Evolutionary conservation across 2,113 vertebrate species (phyloP).

Genomic region (Rhynchomys soricoides): DNA sequence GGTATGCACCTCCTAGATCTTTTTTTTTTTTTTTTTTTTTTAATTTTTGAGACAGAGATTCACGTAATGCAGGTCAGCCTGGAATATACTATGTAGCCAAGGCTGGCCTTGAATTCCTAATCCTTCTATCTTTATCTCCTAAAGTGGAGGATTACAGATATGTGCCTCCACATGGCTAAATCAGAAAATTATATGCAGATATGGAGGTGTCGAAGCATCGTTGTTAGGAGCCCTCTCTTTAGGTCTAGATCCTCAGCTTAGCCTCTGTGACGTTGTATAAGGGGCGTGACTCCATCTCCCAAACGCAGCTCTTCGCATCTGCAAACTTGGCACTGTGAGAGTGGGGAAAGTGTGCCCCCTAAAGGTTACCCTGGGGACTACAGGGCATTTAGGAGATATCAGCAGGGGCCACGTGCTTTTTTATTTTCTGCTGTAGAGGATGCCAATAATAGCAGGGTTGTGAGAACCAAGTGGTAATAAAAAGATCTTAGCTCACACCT

Average conservation of each 20-base stretch:
- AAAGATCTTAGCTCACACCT: neutral
- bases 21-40: neutral
- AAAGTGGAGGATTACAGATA: neutral
- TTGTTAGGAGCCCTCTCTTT: neutral
- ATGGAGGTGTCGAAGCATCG: neutral
- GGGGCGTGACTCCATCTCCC: neutral
- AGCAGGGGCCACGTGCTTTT: neutral
- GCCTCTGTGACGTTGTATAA: neutral
- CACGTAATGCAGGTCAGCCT: neutral
- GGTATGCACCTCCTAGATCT: neutral
- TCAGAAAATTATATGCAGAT: neutral
- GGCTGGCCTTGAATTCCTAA: neutral
- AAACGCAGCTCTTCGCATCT: neutral
- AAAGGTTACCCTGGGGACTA: neutral
- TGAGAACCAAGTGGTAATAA: neutral
- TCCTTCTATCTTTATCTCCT: neutral
- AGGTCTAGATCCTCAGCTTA: neutral
- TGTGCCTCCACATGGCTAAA: neutral
- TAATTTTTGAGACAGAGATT: neutral
- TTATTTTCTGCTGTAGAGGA: conserved; percentile 17
- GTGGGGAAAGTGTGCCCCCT: neutral
- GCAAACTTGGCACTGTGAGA: neutral
- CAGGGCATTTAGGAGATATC: neutral
- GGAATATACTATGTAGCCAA: neutral
- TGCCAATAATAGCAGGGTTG: neutral